These are phyloP conservation scores for Pogonognathellus flavescens DNA, from an alignment of 1,140 invertebrate genomes.

Conservation along the genomic window DNA sequence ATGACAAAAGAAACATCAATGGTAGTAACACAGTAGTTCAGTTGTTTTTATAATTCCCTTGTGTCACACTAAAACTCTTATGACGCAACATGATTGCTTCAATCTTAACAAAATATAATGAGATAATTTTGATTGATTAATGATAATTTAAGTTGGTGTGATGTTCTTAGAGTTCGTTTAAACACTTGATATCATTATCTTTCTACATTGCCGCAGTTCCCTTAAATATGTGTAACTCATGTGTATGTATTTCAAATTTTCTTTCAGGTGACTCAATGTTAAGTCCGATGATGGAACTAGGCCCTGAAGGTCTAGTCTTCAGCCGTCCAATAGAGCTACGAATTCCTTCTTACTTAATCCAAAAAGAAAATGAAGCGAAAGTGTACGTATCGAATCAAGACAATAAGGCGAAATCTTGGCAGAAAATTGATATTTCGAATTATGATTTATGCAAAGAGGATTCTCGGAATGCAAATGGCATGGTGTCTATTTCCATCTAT, in stretches of 20 bases:
- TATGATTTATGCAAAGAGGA: conserved; percentile 40
- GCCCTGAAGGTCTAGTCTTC: conserved; percentile 91
- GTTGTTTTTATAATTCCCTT: background rate
- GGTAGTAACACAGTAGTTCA: conserved; percentile 24
- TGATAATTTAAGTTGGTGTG: background rate
- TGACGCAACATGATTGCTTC: background rate
- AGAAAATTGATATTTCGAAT: conserved; percentile 24
- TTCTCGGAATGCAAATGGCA: background rate
- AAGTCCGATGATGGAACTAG: conserved; percentile 92
- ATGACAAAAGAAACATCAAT: conserved; percentile 34
- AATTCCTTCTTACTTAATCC: conserved; percentile 70
- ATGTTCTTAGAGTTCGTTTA: background rate
- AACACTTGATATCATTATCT: background rate
- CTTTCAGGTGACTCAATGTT: conserved; percentile 50
- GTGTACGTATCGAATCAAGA: conserved; percentile 38
- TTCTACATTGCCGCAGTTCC: background rate
- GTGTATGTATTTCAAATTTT: background rate
- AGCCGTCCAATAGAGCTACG: conserved; percentile 85
- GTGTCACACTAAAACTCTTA: background rate
- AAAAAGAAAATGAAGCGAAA: conserved; percentile 69
- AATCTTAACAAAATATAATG: too few species aligned
- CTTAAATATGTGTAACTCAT: background rate
- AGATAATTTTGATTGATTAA: background rate
- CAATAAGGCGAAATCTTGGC: conserved; percentile 19
- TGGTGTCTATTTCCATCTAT: conserved; percentile 33